phyloP scores from a whole-genome alignment of 1,140 invertebrate species.

The Papilio polyxenes region DNA sequence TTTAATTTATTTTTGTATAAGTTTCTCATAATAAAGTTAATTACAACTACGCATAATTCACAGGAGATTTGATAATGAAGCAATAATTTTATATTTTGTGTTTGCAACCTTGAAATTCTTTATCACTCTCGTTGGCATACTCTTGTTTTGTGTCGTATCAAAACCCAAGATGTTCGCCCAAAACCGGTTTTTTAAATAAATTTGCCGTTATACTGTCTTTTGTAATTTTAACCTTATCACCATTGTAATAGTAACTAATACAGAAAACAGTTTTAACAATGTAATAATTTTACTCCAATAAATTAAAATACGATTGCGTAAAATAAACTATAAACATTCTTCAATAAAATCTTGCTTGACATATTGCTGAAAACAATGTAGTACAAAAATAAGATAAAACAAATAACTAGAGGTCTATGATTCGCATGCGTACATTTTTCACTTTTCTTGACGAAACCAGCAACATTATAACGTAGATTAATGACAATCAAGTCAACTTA shows the following conservation, averaged over 20 bases:
- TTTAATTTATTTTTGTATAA: no score
- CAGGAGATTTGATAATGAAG: background rate
- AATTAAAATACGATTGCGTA: slow-evolving; percentile 13
- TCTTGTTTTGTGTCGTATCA: background rate
- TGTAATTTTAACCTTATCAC: background rate
- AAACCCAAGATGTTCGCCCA: background rate
- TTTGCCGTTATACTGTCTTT: background rate
- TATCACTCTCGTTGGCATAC: slow-evolving; percentile 3
- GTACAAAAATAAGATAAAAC: background rate
- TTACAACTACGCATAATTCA: background rate
- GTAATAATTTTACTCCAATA: background rate
- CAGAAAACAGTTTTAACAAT: background rate
- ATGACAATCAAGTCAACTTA: no score
- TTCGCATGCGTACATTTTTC: background rate
- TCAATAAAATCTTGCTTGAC: background rate
- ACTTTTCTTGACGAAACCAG: background rate
- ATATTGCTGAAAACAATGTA: background rate
- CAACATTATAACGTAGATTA: no score
- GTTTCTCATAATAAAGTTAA: background rate
- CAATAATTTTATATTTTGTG: background rate
- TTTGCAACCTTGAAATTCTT: slow-evolving; percentile 10
- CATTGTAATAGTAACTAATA: background rate
- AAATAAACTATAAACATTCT: slow-evolving; percentile 8
- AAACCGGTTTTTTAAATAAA: background rate
- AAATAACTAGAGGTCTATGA: background rate